Base-by-base conservation (phyloP, 2,888 invertebrate species). In the Xylota sylvarum region DNA sequence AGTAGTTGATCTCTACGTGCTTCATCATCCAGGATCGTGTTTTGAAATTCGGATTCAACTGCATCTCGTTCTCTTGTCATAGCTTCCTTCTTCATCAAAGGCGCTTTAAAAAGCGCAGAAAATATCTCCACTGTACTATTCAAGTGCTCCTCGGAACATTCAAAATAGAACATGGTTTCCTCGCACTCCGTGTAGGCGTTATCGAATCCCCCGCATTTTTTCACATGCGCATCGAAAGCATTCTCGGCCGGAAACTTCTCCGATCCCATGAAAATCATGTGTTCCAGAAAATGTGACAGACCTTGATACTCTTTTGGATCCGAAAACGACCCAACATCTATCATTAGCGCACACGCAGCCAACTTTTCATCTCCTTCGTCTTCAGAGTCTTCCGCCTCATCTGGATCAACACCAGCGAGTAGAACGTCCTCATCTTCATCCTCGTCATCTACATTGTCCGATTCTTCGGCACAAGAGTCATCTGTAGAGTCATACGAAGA, bases 221-320 rank as follows among this genome's bases (percentile, higher is more conserved):
- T 95, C 27, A 97, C 94, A 89, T 96, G 97, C 0, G 96, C 93
- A 93, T 97, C 97, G 90, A 97, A 97, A 88, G 95, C 96, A 91
- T 97, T 97, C 93, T 98, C 98, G 90, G 95, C 94, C 7, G 96
- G 97, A 91, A 96, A 98, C 91, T 97, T 98, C 90, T 96, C 94
- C 88, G 97, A 97, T 37, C 98, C 98, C 98, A 98, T 98, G 90
- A 98, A 98, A 23, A 98, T 93, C 98, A 98, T 97, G 91, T 97
- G 97, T 90, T 97, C 97, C 3, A 97, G 93, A 91, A 97, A 97
- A 91, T 97, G 97, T 0, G 97, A 96, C 91, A 97, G 92, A 0
- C 97, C 97, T 88, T 96, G 96, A 73, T 97, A 95, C 95, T 95
- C 89, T 94, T 94, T 92, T 0, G 97, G 97, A 92, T 97, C 97